Evolutionary conservation across 2,797 vertebrate species (phyloP).

Genomic region (Salmo trutta): DNA sequence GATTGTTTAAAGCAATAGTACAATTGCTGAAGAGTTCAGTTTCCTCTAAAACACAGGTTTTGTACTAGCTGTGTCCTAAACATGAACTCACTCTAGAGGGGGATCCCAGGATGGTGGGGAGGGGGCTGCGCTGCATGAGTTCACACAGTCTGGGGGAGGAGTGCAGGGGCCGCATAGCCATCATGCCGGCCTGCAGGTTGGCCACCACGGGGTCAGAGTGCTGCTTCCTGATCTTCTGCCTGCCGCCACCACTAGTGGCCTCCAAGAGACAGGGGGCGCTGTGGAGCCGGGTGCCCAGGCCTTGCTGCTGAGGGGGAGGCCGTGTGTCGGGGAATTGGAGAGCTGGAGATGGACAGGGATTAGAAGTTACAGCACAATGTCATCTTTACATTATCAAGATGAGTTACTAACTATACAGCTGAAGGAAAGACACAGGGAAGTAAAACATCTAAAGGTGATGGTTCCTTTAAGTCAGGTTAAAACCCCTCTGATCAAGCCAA

Average conservation of each 20-base stretch:
- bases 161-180: slow-evolving; percentile 83
- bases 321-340: slow-evolving; percentile 58
- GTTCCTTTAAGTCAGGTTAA: neutral
- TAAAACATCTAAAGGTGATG: neutral
- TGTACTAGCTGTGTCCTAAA: neutral
- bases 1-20: neutral
- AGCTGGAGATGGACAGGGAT: slow-evolving; percentile 54
- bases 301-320: slow-evolving; percentile 55
- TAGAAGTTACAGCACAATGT: neutral
- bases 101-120: slow-evolving; percentile 95
- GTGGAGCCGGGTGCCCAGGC: slow-evolving; percentile 90
- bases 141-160: slow-evolving; percentile 93
- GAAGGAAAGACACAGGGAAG: neutral
- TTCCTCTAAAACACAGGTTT: neutral
- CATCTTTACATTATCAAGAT: neutral
- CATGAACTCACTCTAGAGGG: slow-evolving; percentile 85
- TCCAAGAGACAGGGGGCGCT: slow-evolving; percentile 94
- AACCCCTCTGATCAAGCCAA: neutral
- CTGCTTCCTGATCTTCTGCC: slow-evolving; percentile 93
- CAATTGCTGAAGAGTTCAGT: too few relatives aligned
- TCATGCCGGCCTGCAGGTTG: slow-evolving; percentile 65
- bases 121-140: slow-evolving; percentile 92
- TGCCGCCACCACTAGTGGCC: slow-evolving; percentile 72
- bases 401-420: neutral
- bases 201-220: slow-evolving; percentile 84